phyloP scores from a whole-genome alignment of 2,888 invertebrate species.

The Caenorhabditis uteleia region DNA sequence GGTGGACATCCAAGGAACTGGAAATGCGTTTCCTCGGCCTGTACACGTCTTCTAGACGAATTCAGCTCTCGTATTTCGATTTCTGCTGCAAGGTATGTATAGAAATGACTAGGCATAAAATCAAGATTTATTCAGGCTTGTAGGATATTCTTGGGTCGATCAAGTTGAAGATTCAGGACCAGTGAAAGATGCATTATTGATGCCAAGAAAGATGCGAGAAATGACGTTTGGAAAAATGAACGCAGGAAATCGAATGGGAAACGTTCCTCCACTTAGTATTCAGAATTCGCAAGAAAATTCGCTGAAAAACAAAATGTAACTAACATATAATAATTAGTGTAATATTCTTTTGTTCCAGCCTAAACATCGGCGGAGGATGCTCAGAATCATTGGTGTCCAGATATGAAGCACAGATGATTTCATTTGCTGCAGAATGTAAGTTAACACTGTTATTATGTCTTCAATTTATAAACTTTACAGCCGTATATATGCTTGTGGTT shows the following conservation, averaged over 20 bases:
- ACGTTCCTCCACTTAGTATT: constrained; percentile 17
- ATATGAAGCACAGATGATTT: constrained; percentile 28
- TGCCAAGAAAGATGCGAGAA: constrained; percentile 34
- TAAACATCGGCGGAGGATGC: background rate
- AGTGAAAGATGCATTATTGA: constrained; percentile 21
- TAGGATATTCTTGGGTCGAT: constrained; percentile 34
- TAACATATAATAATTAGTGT: too few species aligned
- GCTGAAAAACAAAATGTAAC: constrained; percentile 10
- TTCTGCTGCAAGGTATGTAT: constrained; percentile 15
- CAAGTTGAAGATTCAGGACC: constrained; percentile 10
- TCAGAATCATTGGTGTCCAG: constrained; percentile 12
- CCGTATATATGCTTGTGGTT: constrained; percentile 45
- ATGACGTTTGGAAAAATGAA: too few species aligned
- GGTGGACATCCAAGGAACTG: constrained; percentile 52
- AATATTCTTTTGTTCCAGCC: constrained; percentile 1
- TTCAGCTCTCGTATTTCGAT: constrained; percentile 25
- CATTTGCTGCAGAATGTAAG: constrained; percentile 26
- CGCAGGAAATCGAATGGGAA: too few species aligned
- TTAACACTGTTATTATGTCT: background rate
- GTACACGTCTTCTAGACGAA: constrained; percentile 35
- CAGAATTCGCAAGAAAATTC: constrained; percentile 13
- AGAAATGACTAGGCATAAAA: too few species aligned
- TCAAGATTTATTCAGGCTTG: too few species aligned
- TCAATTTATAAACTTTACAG: constrained; percentile 11
- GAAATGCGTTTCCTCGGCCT: constrained; percentile 35